Percentiles rank a stretch among this genome's conserved stretches.
Evolutionary conservation across 2,888 invertebrate genomes (phyloP).

Genomic region (Eucera pruinosa): DNA sequence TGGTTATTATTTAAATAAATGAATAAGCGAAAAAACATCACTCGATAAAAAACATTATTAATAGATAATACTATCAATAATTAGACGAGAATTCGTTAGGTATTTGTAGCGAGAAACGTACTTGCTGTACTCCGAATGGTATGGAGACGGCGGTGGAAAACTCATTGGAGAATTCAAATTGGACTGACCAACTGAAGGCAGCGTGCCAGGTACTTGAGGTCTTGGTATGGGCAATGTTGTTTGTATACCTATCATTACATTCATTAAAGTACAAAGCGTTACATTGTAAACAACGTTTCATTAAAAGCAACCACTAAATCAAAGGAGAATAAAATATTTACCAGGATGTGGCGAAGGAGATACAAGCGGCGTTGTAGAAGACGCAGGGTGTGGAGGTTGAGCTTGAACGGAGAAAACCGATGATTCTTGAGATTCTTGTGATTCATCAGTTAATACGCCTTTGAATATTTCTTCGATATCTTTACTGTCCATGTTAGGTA

Average conservation of each 20-base stretch:
- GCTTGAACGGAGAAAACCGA: conserved; percentile 85
- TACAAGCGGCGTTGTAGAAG: conserved; percentile 80
- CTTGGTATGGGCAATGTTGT: conserved; percentile 76
- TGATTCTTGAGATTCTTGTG: conserved; percentile 91
- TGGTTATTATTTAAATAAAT: too few relatives aligned
- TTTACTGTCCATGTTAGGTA: conserved; percentile 95
- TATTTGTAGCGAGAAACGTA: conserved; percentile 81
- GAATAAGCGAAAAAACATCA: too few relatives aligned
- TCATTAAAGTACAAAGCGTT: background rate
- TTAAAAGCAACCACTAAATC: background rate
- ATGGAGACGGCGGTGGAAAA: conserved; percentile 91
- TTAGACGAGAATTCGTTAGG: too few relatives aligned
- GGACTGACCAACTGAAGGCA: conserved; percentile 85
- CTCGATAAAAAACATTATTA: too few relatives aligned
- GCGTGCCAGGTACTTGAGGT: conserved; percentile 84
- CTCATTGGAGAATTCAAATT: conserved; percentile 89
- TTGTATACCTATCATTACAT: conserved; percentile 61
- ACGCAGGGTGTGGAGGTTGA: conserved; percentile 78
- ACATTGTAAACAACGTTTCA: too few relatives aligned
- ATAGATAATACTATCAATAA: too few relatives aligned
- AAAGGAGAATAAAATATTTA: conserved; percentile 50
- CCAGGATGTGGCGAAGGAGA: conserved; percentile 83
- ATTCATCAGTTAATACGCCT: conserved; percentile 94
- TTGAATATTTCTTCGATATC: conserved; percentile 97
- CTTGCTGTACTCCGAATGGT: conserved; percentile 93